These are phyloP conservation scores for Struthidea cinerea DNA, from an alignment of 2,113 vertebrate genomes.

Conservation along the genomic window DNA sequence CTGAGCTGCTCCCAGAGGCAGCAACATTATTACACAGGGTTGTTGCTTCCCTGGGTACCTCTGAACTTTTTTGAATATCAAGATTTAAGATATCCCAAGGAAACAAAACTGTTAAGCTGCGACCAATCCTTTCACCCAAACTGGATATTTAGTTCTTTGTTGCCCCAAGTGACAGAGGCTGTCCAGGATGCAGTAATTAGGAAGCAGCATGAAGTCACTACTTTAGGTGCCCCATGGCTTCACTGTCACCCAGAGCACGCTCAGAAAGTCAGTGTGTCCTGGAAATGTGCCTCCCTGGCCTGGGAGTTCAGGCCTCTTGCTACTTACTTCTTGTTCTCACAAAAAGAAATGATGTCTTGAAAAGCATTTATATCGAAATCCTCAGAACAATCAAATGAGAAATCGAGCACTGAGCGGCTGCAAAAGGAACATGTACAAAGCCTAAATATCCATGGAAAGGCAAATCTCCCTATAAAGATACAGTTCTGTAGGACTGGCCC, in stretches of 20 bases:
- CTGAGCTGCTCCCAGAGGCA: constrained; percentile 10
- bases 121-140: neutral
- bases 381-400: constrained; percentile 97
- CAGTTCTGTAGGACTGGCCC: neutral
- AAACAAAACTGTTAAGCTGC: neutral
- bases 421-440: constrained; percentile 72
- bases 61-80: neutral
- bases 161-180: neutral
- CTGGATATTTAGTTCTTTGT: neutral
- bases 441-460: constrained; percentile 4
- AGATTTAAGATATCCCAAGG: neutral
- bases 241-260: neutral
- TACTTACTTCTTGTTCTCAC: constrained; percentile 99
- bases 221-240: neutral
- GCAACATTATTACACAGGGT: neutral
- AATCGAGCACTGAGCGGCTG: constrained; percentile 97
- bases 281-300: constrained; percentile 66
- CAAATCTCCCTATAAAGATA: neutral
- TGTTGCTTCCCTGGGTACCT: neutral
- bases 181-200: neutral
- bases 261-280: constrained; percentile 5
- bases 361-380: constrained; percentile 94
- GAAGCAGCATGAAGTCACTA: neutral
- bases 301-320: neutral
- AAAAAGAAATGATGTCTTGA: constrained; percentile 98